phyloP scores from a whole-genome alignment of 2,888 invertebrate genomes.

The Andrena bucephala region DNA sequence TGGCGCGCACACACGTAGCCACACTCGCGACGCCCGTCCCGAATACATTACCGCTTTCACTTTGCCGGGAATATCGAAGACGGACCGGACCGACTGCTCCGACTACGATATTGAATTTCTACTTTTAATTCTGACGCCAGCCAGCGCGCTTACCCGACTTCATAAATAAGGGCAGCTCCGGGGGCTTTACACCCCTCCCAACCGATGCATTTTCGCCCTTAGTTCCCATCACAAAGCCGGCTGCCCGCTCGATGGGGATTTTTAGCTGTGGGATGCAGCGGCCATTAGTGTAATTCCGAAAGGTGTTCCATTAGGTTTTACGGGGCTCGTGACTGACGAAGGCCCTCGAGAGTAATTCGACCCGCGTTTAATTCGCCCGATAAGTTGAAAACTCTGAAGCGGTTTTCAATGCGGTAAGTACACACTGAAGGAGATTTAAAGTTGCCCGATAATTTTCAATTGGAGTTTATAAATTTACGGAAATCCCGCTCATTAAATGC shows the following conservation, averaged over 20 bases:
- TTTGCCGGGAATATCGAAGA: conserved; percentile 61
- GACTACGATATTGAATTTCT: conserved; percentile 61
- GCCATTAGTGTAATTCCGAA: conserved; percentile 26
- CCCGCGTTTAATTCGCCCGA: conserved; percentile 26
- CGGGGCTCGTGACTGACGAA: not conserved
- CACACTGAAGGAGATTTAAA: conserved; percentile 27
- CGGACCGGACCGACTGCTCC: conserved; percentile 10
- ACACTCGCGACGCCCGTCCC: conserved; percentile 34
- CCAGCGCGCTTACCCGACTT: conserved; percentile 47
- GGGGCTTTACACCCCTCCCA: conserved; percentile 38
- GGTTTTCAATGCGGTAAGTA: conserved; percentile 30
- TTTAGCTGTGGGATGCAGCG: not conserved
- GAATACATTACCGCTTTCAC: conserved; percentile 59
- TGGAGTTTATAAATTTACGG: conserved; percentile 39
- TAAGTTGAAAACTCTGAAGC: conserved; percentile 9
- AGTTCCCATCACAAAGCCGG: conserved; percentile 21
- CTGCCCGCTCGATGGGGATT: conserved; percentile 22
- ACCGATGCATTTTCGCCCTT: conserved; percentile 20
- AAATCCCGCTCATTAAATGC: conserved; percentile 38
- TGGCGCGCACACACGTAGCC: conserved; percentile 32
- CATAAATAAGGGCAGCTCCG: conserved; percentile 54
- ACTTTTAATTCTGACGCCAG: conserved; percentile 52
- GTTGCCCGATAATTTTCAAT: conserved; percentile 38
- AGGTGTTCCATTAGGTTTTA: conserved; percentile 20
- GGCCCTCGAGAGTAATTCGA: conserved; percentile 1